Percentiles rank a stretch among this genome's conserved stretches.
phyloP scores from a whole-genome alignment of 2,113 vertebrate species.

The Thamnaconus septentrionalis region DNA sequence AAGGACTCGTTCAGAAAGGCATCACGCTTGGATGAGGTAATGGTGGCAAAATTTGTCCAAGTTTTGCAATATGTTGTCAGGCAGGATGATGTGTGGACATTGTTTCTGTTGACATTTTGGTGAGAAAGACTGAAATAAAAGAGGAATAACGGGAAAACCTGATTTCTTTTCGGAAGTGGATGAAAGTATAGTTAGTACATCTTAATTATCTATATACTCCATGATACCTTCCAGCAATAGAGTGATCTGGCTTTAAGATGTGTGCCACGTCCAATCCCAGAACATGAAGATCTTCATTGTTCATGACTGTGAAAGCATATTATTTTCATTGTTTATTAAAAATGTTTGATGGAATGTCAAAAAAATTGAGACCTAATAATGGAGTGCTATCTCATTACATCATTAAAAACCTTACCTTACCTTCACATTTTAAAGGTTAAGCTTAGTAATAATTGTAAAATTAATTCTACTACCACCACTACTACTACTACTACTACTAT shows the following conservation, averaged over 20 bases:
- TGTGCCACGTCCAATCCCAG: slow-evolving; percentile 58
- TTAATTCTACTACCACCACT: too few species aligned
- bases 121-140: background rate
- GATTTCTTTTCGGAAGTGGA: background rate
- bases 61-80: background rate
- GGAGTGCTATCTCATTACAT: too few species aligned
- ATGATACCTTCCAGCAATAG: slow-evolving; percentile 6
- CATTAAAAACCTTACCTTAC: too few species aligned
- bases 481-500: too few species aligned
- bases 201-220: background rate
- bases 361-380: too few species aligned
- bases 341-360: too few species aligned
- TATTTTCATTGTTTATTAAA: background rate
- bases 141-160: background rate
- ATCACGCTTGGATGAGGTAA: slow-evolving; percentile 71
- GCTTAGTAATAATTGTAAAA: too few species aligned
- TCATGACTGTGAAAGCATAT: slow-evolving; percentile 20
- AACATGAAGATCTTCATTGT: slow-evolving; percentile 32
- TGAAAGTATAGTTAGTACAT: too few species aligned
- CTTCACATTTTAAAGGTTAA: too few species aligned
- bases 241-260: slow-evolving; percentile 23
- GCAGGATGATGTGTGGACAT: background rate
- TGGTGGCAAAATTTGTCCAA: background rate
- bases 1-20: slow-evolving; percentile 79
- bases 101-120: background rate